phyloP scores from a whole-genome alignment of 2,113 vertebrate species.

The Diglossa brunneiventris region DNA sequence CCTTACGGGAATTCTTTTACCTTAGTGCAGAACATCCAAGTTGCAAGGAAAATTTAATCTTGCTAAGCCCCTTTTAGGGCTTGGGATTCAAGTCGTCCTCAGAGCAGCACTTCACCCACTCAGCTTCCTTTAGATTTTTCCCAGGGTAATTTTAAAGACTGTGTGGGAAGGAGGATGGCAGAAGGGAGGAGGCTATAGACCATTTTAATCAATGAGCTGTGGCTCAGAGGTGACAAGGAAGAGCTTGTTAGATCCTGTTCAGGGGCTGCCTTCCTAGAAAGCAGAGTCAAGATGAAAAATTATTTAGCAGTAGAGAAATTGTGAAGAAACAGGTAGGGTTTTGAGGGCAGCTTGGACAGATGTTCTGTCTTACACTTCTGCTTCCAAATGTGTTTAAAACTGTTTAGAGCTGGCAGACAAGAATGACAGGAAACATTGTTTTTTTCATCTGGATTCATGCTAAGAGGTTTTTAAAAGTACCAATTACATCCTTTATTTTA shows the following conservation, averaged over 20 bases:
- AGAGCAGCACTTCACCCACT: not conserved
- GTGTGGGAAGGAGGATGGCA: not conserved
- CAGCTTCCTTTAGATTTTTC: not conserved
- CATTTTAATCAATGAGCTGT: not conserved
- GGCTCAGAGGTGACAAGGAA: not conserved
- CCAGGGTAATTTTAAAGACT: not conserved
- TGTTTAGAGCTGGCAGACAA: not conserved
- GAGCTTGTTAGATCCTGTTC: constrained; percentile 4
- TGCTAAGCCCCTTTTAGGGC: not conserved
- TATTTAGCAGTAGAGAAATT: not conserved
- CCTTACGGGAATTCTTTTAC: not conserved
- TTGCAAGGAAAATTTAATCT: not conserved
- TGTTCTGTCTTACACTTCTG: not conserved
- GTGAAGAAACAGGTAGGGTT: not conserved
- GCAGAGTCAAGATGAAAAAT: not conserved
- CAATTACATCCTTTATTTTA: not conserved
- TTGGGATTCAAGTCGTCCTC: not conserved
- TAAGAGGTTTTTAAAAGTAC: not conserved
- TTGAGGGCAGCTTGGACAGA: not conserved
- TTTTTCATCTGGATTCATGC: not conserved
- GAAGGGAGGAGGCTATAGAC: not conserved
- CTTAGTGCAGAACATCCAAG: not conserved
- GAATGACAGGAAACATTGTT: not conserved
- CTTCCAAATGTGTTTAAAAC: not conserved
- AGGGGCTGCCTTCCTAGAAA: not conserved